Conservation (phyloP, 2,888 invertebrate genomes). For the Sphaerophoria taeniata region DNA sequence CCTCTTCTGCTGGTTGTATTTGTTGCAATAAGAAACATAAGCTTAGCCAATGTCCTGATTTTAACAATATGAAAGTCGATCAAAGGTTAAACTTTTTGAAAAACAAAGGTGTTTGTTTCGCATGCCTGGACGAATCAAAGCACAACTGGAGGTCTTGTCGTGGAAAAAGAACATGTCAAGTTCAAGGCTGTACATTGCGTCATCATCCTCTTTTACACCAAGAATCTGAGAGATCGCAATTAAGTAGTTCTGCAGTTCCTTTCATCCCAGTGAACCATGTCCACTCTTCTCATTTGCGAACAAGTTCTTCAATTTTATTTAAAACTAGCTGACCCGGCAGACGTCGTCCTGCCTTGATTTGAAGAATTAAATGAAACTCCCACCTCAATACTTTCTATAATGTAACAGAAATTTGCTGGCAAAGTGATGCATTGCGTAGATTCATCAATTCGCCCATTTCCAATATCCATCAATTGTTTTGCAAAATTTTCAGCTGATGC, state of each 20-base stretch:
- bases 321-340: no score
- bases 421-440: no score
- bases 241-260: conserved; percentile 10
- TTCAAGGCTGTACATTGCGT: not conserved
- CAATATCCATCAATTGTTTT: no score
- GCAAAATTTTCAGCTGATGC: no score
- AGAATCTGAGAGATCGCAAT: not conserved
- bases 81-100: conserved; percentile 10
- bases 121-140: conserved; percentile 10
- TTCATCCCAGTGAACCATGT: conserved; percentile 9
- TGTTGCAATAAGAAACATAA: not conserved
- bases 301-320: conserved; percentile 18
- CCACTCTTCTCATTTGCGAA: conserved; percentile 6
- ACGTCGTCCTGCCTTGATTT: no score
- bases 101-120: not conserved
- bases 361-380: no score
- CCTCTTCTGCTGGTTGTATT: not conserved
- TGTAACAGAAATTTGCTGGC: no score
- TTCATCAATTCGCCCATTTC: no score
- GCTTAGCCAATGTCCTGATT: not conserved
- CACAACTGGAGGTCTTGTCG: conserved; percentile 27
- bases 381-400: no score
- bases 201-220: conserved; percentile 36
- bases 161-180: not conserved
- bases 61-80: conserved; percentile 2